Base-by-base conservation (phyloP, 2,797 vertebrate genomes). In the Ptychobarbus kaznakovi region DNA sequence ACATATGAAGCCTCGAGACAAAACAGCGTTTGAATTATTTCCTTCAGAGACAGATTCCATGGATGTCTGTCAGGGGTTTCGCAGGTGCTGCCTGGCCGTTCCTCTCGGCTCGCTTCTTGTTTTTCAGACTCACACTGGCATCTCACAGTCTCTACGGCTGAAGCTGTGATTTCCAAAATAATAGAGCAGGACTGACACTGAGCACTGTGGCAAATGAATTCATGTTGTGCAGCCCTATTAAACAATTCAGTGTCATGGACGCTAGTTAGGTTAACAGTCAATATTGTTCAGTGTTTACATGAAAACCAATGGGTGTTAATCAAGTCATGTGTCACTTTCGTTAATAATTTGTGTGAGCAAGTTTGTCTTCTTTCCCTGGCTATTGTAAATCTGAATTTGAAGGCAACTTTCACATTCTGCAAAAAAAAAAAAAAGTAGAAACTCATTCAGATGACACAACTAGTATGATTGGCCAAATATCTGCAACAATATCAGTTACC, bases 221-320 rank as follows among this genome's bases (percentile, higher is more conserved):
- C 65, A 70, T 28, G 38, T 25, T 46, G 32, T 3, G 22, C 22
- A 32, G 40, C 44, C 25, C 79, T 51, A 32, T 61, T 69, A 83
- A 79, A 85, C 77, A 49, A 87, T 87, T 66, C 44, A 66, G 58
- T 12, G 40, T 16, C n/a, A 63, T 70, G 44, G 28, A 38, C 79
- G 51, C 42, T 58, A 20, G 51, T 66, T 84, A 74, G 22, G 20
- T 56, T 82, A 81, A 58, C 61, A 74, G 42, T 82, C 68, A 40
- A 82, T 82, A 80, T 32, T 25, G 15, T 82, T 65, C 73, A 82
- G 79, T 73, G 66, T 83, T 63, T 38, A 80, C 32, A 73, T 82
- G 51, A 79, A 84, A 79, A 61, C 53, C 56, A 78, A 12, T 32
- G 32, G 79, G 13, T 42, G 25, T 76, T 72, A 66, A 65, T 81